Percentiles rank a stretch among this genome's conserved stretches.
These are phyloP conservation scores for Pogoniulus pusillus DNA, from an alignment of 2,797 vertebrate species.

Conservation along the genomic window DNA sequence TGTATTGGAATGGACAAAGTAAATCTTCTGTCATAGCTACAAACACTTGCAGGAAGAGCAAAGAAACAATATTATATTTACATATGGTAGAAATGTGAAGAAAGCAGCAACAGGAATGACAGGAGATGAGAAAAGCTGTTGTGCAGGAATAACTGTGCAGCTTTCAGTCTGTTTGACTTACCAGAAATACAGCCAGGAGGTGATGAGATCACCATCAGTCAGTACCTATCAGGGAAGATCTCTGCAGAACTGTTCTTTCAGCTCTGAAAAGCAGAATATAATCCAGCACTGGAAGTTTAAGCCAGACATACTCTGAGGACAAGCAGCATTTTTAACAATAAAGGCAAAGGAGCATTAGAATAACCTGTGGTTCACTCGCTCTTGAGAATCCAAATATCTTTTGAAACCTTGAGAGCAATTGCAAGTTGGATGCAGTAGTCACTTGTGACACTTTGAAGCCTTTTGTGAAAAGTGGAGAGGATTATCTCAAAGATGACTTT, in stretches of 20 bases:
- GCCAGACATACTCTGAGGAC: neutral
- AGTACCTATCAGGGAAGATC: neutral
- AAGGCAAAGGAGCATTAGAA: neutral
- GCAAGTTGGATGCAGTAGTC: neutral
- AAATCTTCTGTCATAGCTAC: neutral
- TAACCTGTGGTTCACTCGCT: neutral
- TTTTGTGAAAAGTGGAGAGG: neutral
- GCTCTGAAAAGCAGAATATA: neutral
- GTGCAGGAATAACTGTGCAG: neutral
- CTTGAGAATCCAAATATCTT: neutral
- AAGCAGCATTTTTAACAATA: neutral
- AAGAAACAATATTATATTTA: neutral
- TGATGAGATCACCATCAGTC: neutral
- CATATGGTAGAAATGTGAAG: neutral
- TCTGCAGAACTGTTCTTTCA: neutral
- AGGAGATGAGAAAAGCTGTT: neutral
- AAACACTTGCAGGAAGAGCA: neutral
- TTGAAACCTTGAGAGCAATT: neutral
- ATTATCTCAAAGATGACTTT: neutral
- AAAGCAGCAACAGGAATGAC: neutral
- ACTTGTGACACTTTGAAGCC: neutral
- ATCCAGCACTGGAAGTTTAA: neutral
- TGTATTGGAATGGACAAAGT: neutral
- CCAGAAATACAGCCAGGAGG: neutral
- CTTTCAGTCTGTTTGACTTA: neutral